Base-by-base conservation (phyloP, 1,140 invertebrate genomes). In the Melipona quadrifasciata region DNA sequence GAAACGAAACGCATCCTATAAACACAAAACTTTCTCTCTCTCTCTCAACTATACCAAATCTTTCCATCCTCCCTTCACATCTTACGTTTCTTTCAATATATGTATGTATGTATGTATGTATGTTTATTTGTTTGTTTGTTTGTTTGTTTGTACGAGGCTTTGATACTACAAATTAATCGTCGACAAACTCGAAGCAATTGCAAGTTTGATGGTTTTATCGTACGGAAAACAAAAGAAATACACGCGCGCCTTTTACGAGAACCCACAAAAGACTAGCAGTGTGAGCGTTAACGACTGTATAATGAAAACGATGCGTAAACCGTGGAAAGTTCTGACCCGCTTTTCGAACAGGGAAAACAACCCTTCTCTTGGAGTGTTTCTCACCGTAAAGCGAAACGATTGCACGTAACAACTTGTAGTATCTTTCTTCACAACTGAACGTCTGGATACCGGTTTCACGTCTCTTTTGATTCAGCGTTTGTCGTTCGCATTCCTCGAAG, bases 231-330 rank as follows among this genome's bases (percentile, higher is more conserved):
- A 47, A 47, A 47, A 47, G 39, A 47, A 39, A 85, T 80, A 79
- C 75, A 84, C 76, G 34, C 78, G 86, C 72, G 58, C 21, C 73
- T 87, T 88, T 88, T 89, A 87, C 73, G 79, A 82, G 73, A 58
- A 58, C 39, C 84, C 75, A 72, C 88, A 89, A 89, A 89, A 88
- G 84, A 79, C 47, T 58, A n/a, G 72, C 80, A 89, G 88, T 88
- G 82, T 88, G 82, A 89, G 88, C 71, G 84, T 88, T 84, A 88
- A 89, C 77, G 81, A 67, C 73, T 75, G 80, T 53, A 85, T 88
- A 89, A 88, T 88, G 88, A 88, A 86, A 89, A 86, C 83, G 88
- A 88, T 88, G 84, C 86, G 87, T 86, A 86, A 88, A 86, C 86
- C 53, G 79, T 47, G 58, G 47, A 82, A 85, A 80, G 68, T 53